phyloP scores from a whole-genome alignment of 2,888 invertebrate species.

The Ceriagrion tenellum region DNA sequence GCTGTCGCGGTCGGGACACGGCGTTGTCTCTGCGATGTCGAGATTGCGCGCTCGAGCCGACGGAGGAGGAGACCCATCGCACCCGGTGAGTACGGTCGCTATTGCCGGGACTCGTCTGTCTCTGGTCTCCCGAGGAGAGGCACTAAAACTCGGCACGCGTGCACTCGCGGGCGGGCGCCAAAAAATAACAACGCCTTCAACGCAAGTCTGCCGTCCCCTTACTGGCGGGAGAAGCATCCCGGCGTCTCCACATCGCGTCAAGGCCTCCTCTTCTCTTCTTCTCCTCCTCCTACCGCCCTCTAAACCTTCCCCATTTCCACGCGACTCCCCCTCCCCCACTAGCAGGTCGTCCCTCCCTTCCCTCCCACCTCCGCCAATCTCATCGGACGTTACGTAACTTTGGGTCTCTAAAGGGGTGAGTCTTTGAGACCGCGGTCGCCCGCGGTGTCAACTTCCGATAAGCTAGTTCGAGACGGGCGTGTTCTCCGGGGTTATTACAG shows the following conservation, averaged over 20 bases:
- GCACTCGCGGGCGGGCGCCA: not conserved
- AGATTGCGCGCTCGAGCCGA: not conserved
- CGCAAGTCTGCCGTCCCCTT: not conserved
- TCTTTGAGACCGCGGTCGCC: not conserved
- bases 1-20: not conserved
- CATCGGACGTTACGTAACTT: not conserved
- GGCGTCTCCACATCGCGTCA: not conserved
- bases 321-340: not conserved
- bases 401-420: not conserved
- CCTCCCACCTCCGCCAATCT: not conserved
- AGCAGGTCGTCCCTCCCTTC: not conserved
- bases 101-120: not conserved
- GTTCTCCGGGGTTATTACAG: not conserved
- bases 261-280: not conserved
- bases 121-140: not conserved
- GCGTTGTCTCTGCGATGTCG: not conserved
- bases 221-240: not conserved
- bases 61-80: not conserved
- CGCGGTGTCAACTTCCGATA: conserved; percentile 6
- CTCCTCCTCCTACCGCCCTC: not conserved
- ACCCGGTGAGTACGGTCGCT: too few species aligned
- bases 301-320: not conserved
- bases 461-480: not conserved
- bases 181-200: not conserved
- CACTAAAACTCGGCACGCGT: not conserved